phyloP scores from a whole-genome alignment of 2,888 invertebrate genomes.

The Agriotes lineatus region DNA sequence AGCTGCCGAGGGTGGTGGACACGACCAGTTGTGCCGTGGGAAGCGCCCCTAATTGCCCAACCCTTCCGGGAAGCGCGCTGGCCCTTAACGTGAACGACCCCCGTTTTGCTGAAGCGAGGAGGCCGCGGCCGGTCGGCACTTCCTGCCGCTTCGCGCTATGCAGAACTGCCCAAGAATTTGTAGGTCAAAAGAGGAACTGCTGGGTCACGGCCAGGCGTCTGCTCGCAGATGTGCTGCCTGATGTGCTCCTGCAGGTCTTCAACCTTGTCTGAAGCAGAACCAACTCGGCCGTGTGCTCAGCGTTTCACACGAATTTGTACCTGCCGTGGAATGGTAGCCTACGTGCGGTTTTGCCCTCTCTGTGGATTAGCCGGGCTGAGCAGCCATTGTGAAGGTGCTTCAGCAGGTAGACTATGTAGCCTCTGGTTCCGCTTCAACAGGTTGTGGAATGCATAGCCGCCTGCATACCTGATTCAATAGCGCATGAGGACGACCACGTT shows the following conservation, averaged over 20 bases:
- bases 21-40: too few species aligned
- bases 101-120: too few species aligned
- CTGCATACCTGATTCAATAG: too few species aligned
- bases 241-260: constrained; percentile 19
- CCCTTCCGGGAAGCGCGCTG: too few species aligned
- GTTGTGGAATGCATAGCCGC: too few species aligned
- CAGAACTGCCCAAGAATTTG: constrained; percentile 14
- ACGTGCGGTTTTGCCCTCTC: not conserved
- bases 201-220: constrained; percentile 36
- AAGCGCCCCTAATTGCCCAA: too few species aligned
- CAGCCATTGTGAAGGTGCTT: not conserved
- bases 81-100: too few species aligned
- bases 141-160: not conserved
- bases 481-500: too few species aligned
- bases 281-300: not conserved
- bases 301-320: too few species aligned
- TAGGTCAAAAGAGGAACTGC: constrained; percentile 32
- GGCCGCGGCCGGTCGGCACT: not conserved
- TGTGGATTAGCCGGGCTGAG: not conserved
- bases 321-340: not conserved
- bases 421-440: too few species aligned
- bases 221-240: constrained; percentile 12
- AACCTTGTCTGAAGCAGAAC: not conserved
- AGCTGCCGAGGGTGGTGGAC: too few species aligned
- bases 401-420: too few species aligned